Conservation (phyloP, 2,888 invertebrate species). For the Chironomus tentans region DNA sequence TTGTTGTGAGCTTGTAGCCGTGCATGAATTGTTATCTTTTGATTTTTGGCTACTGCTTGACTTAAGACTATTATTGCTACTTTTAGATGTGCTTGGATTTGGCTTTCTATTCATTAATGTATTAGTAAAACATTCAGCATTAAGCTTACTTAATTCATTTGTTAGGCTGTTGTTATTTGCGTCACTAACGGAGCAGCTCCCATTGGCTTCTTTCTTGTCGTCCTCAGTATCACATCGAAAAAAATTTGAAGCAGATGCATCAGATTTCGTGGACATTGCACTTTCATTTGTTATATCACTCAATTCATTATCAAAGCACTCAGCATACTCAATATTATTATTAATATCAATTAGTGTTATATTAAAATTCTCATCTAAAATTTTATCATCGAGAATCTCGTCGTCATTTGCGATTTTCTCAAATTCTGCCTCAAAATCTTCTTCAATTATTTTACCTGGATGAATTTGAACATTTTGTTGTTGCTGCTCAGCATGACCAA, state of each 20-base stretch:
- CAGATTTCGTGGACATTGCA: not conserved
- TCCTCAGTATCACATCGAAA: not conserved
- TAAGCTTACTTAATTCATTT: constrained; percentile 25
- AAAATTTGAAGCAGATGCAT: not conserved
- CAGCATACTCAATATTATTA: constrained; percentile 5
- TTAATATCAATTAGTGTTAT: constrained; percentile 23
- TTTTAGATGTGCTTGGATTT: constrained; percentile 27
- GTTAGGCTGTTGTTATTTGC: constrained; percentile 20
- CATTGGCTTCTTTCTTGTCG: not conserved
- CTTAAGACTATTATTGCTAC: constrained; percentile 26
- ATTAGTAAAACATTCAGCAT: not conserved
- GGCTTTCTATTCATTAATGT: constrained; percentile 12
- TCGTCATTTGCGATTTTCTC: constrained; percentile 24
- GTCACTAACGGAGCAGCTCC: not conserved
- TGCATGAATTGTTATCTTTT: not conserved
- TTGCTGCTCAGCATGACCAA: constrained; percentile 39
- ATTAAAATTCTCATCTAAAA: constrained; percentile 21
- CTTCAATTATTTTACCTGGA: constrained; percentile 18
- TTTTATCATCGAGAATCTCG: constrained; percentile 14
- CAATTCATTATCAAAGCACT: constrained; percentile 22
- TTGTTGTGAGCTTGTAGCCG: not conserved
- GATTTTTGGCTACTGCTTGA: not conserved
- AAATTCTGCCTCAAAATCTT: constrained; percentile 22
- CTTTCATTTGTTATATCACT: not conserved
- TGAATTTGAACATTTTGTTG: constrained; percentile 16